Evolutionary conservation across 1,140 invertebrate species (phyloP).

Genomic region (Nomia melanderi): DNA sequence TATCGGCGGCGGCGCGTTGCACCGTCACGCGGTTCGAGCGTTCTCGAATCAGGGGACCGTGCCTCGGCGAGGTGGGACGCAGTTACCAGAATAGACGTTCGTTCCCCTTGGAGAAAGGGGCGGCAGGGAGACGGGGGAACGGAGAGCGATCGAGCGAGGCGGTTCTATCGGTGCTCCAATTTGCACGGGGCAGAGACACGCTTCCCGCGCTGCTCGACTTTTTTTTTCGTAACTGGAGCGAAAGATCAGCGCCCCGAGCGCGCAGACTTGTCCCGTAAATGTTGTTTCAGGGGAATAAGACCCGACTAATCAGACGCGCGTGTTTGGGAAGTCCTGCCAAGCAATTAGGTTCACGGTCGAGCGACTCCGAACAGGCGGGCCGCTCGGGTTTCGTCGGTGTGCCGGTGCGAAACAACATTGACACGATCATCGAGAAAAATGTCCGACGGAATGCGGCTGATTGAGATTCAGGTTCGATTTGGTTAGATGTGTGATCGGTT

Average conservation of each 20-base stretch:
- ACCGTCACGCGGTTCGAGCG: not conserved
- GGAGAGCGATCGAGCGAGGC: not conserved
- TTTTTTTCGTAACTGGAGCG: not conserved
- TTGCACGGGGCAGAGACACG: not conserved
- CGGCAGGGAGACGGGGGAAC: too few species aligned
- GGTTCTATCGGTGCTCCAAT: not conserved
- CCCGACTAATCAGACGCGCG: not conserved
- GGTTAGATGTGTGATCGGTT: too few species aligned
- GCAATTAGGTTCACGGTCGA: not conserved
- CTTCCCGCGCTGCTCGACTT: not conserved
- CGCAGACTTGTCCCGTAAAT: not conserved
- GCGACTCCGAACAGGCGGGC: not conserved
- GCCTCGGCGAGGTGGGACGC: not conserved
- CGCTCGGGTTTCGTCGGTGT: not conserved
- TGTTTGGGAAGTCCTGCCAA: not conserved
- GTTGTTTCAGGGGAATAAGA: slow-evolving; percentile 3
- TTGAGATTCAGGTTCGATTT: not conserved
- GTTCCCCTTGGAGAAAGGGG: slow-evolving; percentile 1
- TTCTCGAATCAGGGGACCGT: not conserved
- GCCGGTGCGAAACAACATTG: too few species aligned
- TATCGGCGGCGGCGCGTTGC: too few species aligned
- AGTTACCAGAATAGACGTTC: slow-evolving; percentile 1
- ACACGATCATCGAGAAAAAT: too few species aligned
- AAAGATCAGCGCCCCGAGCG: slow-evolving; percentile 1
- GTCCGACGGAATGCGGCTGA: not conserved